Percentiles rank a stretch among this genome's conserved stretches.
Conservation (phyloP, 1,140 invertebrate genomes). For the Panagrolaimus sp. region DNA sequence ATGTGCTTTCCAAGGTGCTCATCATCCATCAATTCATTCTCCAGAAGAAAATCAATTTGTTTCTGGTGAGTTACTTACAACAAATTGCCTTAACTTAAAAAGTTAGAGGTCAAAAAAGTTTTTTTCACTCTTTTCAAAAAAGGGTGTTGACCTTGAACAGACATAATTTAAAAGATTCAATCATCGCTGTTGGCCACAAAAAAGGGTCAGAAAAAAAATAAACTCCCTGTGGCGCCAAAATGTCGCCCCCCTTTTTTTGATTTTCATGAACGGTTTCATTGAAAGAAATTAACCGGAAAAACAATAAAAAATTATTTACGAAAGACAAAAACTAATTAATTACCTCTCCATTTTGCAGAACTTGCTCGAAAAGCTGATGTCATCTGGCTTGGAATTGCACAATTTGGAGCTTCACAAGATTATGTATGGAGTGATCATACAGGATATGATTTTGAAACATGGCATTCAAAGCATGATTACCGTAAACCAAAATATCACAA, state of each 20-base stretch:
- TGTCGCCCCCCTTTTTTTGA: slow-evolving; percentile 8
- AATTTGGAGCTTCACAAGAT: slow-evolving; percentile 33
- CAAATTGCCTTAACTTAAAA: too few species aligned
- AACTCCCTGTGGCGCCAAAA: slow-evolving; percentile 10
- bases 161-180: neutral
- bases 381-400: slow-evolving; percentile 40
- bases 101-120: too few species aligned
- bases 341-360: slow-evolving; percentile 20
- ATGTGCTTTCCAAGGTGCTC: slow-evolving; percentile 20
- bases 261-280: neutral
- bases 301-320: neutral
- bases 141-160: too few species aligned
- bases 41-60: slow-evolving; percentile 25
- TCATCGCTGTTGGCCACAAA: slow-evolving; percentile 3
- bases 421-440: slow-evolving; percentile 34
- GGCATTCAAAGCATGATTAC: neutral
- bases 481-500: slow-evolving; percentile 24
- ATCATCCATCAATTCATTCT: slow-evolving; percentile 26
- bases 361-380: slow-evolving; percentile 29
- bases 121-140: too few species aligned
- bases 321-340: slow-evolving; percentile 7
- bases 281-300: neutral
- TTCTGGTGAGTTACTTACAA: neutral
- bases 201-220: too few species aligned
- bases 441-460: slow-evolving; percentile 34